Percentiles rank a stretch among this genome's conserved stretches.
Evolutionary conservation across 2,888 invertebrate genomes (phyloP).

Genomic region (Adelognathus sp.): DNA sequence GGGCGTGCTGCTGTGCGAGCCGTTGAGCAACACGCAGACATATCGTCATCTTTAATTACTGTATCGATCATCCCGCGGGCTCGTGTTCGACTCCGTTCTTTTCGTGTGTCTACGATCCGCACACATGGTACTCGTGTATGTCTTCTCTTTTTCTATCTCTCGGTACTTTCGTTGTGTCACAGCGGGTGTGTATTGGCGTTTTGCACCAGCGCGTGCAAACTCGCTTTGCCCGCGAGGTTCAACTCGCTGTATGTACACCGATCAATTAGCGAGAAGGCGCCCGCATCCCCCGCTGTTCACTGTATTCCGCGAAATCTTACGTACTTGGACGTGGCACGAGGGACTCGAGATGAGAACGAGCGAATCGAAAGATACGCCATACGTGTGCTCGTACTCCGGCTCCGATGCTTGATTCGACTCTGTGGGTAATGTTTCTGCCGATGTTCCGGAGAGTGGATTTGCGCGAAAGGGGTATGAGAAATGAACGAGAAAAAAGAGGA

Average conservation of each 20-base stretch:
- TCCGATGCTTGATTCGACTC: not conserved
- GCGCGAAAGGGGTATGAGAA: conserved; percentile 1
- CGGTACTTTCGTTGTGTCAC: not conserved
- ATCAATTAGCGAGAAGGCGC: conserved; percentile 61
- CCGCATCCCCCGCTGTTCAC: conserved; percentile 50
- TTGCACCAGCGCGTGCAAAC: conserved; percentile 42
- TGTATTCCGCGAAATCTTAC: conserved; percentile 51
- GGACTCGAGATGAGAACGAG: conserved; percentile 16
- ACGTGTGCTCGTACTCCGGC: not conserved
- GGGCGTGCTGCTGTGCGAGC: conserved; percentile 30
- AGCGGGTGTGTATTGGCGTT: conserved; percentile 39
- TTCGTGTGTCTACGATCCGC: too few species aligned
- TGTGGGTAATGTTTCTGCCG: conserved; percentile 6
- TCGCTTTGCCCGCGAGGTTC: conserved; percentile 17
- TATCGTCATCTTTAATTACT: conserved; percentile 62
- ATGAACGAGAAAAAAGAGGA: not conserved
- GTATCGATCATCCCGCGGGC: conserved; percentile 51
- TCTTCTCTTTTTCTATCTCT: too few species aligned
- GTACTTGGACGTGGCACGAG: conserved; percentile 42
- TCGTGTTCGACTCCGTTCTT: conserved; percentile 3
- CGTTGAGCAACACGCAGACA: conserved; percentile 41
- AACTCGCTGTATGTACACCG: conserved; percentile 41
- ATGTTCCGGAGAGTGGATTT: conserved; percentile 7
- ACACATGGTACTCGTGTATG: too few species aligned
- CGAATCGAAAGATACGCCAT: conserved; percentile 11